Conservation (phyloP, 2,797 vertebrate genomes). For the Emydoidea blandingii region DNA sequence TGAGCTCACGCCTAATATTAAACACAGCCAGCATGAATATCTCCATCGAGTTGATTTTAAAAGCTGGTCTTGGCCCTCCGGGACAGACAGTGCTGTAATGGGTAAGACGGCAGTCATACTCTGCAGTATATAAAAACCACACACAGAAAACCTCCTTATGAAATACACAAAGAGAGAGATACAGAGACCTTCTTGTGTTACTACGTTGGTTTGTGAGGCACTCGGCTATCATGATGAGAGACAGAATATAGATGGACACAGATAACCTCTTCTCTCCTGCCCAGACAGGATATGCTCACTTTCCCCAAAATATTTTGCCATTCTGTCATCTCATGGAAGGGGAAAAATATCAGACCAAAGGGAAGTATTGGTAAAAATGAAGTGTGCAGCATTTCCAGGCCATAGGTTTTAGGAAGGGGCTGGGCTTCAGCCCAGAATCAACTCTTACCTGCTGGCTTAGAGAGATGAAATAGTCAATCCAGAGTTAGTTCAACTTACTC, state of each 20-base stretch:
- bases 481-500: background rate
- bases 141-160: background rate
- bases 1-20: background rate
- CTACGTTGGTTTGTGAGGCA: background rate
- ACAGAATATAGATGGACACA: background rate
- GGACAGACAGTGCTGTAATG: background rate
- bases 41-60: background rate
- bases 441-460: background rate
- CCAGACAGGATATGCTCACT: rapidly evolving
- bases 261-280: background rate
- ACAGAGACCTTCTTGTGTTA: background rate
- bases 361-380: background rate
- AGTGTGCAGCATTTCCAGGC: background rate
- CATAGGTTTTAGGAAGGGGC: background rate
- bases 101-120: background rate
- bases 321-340: background rate
- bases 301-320: background rate
- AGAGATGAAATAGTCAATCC: background rate
- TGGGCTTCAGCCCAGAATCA: background rate
- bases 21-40: too few species aligned
- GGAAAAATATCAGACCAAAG: background rate
- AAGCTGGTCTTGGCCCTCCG: background rate
- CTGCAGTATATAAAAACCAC: background rate
- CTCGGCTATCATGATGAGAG: background rate
- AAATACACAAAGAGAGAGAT: background rate